These are phyloP conservation scores for Atethmia centrago DNA, from an alignment of 2,888 invertebrate species.

Conservation along the genomic window DNA sequence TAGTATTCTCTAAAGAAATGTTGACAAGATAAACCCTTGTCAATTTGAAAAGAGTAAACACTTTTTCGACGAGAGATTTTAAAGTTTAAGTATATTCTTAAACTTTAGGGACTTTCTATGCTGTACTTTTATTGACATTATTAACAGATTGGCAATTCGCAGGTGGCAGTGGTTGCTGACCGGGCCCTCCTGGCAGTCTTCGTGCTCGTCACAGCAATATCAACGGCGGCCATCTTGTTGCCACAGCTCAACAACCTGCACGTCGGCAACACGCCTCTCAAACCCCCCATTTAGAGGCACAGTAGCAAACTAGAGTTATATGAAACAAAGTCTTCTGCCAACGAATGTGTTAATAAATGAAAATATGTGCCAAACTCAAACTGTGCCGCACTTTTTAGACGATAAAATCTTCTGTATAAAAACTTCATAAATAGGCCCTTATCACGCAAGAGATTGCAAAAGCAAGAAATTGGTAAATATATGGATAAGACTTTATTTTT, in stretches of 20 bases:
- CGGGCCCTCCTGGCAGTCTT: conserved; percentile 94
- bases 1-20: neutral
- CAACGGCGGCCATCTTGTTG: conserved; percentile 94
- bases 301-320: conserved; percentile 39
- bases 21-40: no score
- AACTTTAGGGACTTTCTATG: neutral
- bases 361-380: conserved; percentile 62
- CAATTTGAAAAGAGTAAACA: neutral
- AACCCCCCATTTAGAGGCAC: conserved; percentile 82
- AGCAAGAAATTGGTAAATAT: conserved; percentile 26
- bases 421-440: neutral
- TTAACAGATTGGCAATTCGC: conserved; percentile 44
- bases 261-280: conserved; percentile 87
- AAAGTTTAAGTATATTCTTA: neutral
- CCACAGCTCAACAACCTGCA: conserved; percentile 91
- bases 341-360: conserved; percentile 70
- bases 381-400: conserved; percentile 31
- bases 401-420: conserved; percentile 22
- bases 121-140: neutral
- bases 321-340: conserved; percentile 65
- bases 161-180: conserved; percentile 95
- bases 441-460: conserved; percentile 2
- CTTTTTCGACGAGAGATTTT: neutral
- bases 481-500: conserved; percentile 33
- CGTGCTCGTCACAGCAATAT: conserved; percentile 93